phyloP scores from a whole-genome alignment of 2,888 invertebrate species.

The Buathra laborator region DNA sequence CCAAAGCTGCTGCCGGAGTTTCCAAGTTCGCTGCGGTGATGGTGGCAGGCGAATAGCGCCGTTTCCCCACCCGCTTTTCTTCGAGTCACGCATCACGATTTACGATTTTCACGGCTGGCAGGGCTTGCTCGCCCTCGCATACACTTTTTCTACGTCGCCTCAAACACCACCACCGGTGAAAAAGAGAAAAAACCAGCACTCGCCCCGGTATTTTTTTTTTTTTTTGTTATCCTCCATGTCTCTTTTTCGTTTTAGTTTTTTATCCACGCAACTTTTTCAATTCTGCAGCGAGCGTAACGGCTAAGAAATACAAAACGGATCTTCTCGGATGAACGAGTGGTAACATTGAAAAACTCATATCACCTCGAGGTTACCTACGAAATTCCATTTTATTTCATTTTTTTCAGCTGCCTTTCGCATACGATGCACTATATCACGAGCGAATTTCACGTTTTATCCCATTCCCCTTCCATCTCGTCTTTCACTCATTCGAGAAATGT shows the following conservation, averaged over 20 bases:
- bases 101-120: constrained; percentile 52
- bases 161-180: constrained; percentile 1
- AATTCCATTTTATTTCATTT: not conserved
- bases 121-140: constrained; percentile 33
- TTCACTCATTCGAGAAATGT: constrained; percentile 19
- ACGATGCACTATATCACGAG: not conserved
- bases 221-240: constrained; percentile 2
- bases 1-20: constrained; percentile 55
- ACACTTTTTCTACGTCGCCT: constrained; percentile 36
- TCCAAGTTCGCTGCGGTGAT: constrained; percentile 17
- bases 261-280: constrained; percentile 36
- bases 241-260: not conserved
- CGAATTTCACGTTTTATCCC: not conserved
- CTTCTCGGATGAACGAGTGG: constrained; percentile 11
- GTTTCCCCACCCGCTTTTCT: constrained; percentile 17
- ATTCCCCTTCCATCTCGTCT: not conserved
- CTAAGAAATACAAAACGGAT: constrained; percentile 41
- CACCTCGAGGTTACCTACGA: not conserved
- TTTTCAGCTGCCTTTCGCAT: not conserved
- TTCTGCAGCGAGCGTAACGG: constrained; percentile 28
- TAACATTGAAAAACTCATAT: not conserved
- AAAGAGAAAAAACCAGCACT: constrained; percentile 10
- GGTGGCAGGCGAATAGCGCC: not conserved
- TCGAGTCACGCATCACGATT: constrained; percentile 57
- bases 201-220: constrained; percentile 24